Conservation (phyloP, 1,140 invertebrate genomes). For the Maniola jurtina region DNA sequence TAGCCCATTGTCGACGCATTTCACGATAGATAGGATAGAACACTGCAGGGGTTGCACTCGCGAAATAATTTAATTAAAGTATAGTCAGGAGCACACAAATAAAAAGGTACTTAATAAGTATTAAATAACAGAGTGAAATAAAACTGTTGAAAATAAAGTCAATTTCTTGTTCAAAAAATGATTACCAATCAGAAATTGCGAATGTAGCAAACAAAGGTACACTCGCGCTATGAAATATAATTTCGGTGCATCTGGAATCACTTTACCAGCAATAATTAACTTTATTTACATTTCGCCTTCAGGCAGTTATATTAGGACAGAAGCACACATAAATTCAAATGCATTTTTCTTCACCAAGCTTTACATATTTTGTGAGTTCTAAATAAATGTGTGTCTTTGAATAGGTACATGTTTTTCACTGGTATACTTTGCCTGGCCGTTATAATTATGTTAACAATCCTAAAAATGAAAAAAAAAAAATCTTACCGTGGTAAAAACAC, state of each 20-base stretch:
- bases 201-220: conserved; percentile 15
- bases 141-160: neutral
- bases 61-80: too few species aligned
- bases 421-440: too few species aligned
- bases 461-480: too few species aligned
- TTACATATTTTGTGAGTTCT: too few species aligned
- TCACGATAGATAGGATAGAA: too few species aligned
- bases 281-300: conserved; percentile 63
- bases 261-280: conserved; percentile 73
- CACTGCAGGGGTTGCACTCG: too few species aligned
- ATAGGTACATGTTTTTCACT: too few species aligned
- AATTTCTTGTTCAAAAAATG: neutral
- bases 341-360: neutral
- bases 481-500: too few species aligned
- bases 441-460: too few species aligned
- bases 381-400: too few species aligned
- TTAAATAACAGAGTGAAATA: neutral
- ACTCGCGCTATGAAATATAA: conserved; percentile 18
- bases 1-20: too few species aligned
- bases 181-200: conserved; percentile 1
- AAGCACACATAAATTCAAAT: conserved; percentile 26
- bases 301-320: conserved; percentile 40
- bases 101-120: neutral
- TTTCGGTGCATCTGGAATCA: conserved; percentile 55
- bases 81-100: neutral